Evolutionary conservation across 2,113 vertebrate genomes (phyloP).

Genomic region (Macquaria ambigua): DNA sequence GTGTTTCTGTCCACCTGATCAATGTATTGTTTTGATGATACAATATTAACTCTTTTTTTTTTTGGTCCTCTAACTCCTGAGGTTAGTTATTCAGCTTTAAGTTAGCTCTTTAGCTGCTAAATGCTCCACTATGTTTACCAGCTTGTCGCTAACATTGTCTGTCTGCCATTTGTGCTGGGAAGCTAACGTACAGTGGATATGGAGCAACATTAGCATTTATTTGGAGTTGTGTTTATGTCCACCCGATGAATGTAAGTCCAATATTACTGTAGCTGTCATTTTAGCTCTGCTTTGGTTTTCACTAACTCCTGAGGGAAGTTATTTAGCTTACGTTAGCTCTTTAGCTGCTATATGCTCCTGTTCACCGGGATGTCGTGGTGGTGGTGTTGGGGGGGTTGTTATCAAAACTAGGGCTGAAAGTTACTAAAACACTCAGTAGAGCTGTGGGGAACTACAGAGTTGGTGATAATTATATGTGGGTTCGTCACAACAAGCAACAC

Average conservation of each 20-base stretch:
- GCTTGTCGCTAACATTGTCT: too few relatives aligned
- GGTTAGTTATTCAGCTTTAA: too few relatives aligned
- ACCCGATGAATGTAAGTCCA: not conserved
- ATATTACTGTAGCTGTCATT: not conserved
- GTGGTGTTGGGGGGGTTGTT: too few relatives aligned
- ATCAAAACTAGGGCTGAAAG: not conserved
- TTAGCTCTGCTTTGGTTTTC: not conserved
- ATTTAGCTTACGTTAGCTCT: not conserved
- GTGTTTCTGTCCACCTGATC: not conserved
- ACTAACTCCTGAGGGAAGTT: not conserved
- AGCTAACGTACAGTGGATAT: too few relatives aligned
- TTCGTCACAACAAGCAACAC: not conserved
- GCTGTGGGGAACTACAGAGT: not conserved
- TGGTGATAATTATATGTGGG: not conserved
- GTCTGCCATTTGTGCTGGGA: too few relatives aligned
- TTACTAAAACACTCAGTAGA: not conserved
- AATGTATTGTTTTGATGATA: too few relatives aligned
- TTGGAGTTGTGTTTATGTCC: not conserved
- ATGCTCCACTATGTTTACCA: too few relatives aligned
- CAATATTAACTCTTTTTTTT: too few relatives aligned
- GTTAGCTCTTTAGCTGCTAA: too few relatives aligned
- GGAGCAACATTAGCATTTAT: not conserved
- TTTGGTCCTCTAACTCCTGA: too few relatives aligned
- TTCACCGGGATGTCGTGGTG: not conserved
- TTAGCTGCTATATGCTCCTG: not conserved